Base-by-base conservation (phyloP, 2,113 vertebrate genomes). In the Tragelaphus imberbis region DNA sequence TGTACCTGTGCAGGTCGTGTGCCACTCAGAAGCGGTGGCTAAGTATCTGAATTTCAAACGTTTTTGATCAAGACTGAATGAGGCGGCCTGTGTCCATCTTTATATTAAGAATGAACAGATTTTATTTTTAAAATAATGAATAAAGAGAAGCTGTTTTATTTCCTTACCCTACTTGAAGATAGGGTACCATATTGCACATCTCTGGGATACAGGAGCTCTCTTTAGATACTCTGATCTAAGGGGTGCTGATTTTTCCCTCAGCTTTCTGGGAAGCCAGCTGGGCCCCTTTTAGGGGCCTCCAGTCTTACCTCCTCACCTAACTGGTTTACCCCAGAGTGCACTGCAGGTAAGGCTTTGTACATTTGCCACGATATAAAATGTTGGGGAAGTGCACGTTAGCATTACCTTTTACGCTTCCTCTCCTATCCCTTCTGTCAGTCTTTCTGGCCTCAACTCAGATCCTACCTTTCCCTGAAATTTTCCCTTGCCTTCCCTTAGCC, bases 1-100 rank as follows among this genome's bases (percentile, higher is more conserved):
- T 99, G 53, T 99, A 99, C 94, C 98, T 0, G 95, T 99, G 58
- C 99, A 99, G 98, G 98, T 99, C 93, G 99, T 99, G 93, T 99
- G 99, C 96, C 99, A 99, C 98, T 99, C 98, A 0, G 98, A 99
- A 88, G 93, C 98, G 0, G 96, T 98, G 23, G 51, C 89, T 68
- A 61, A 89, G 90, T 68, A 65, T 30, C 47, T 56, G 15, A 14
- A 80, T 86, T 93, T 59, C 51, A 91, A 44, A 13, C 36, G 7
- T 49, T 95, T 96, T 91, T 82, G 53, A 44, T 65, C 53, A 19
- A 40, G 33, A 85, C 33, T 40, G 40, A 81, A 8, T 58, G 79
- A 84, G 53, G n/a, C 7, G 36, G 16, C 68, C 56, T 58, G 3
- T 77, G 10, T 53, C 55, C n/a, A 59, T 85, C 51, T 86, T 97